phyloP scores from a whole-genome alignment of 2,113 vertebrate genomes.

The Elaphurus davidianus region DNA sequence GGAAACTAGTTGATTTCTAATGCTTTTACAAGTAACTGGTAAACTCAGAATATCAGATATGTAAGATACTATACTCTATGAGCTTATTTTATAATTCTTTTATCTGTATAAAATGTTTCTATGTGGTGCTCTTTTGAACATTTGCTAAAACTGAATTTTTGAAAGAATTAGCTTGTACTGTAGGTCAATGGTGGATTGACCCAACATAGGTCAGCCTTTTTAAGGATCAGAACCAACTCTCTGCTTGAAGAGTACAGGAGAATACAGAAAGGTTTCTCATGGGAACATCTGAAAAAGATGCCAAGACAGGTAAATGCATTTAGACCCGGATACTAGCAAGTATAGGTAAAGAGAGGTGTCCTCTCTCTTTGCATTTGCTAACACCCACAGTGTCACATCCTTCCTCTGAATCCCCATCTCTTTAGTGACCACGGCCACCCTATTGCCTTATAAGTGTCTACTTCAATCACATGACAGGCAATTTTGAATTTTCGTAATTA shows the following conservation, averaged over 20 bases:
- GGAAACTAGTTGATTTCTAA: background rate
- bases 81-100: background rate
- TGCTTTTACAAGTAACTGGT: background rate
- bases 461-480: constrained; percentile 27
- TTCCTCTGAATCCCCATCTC: background rate
- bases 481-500: constrained; percentile 55
- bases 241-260: background rate
- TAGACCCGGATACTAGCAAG: background rate
- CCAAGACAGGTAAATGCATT: background rate
- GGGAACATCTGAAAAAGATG: background rate
- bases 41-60: background rate
- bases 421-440: background rate
- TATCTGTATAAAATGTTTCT: background rate
- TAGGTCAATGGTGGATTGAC: background rate
- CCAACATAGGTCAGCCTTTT: background rate
- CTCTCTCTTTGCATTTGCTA: background rate
- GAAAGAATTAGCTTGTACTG: background rate
- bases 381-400: background rate
- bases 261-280: background rate
- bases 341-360: background rate
- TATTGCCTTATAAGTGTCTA: constrained; percentile 27
- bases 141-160: background rate
- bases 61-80: background rate
- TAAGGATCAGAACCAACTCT: background rate
- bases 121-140: background rate